Evolutionary conservation across 2,797 vertebrate genomes (phyloP), one percentile per base, ranked within the genome.

Genomic region (Poecilia wingei): DNA sequence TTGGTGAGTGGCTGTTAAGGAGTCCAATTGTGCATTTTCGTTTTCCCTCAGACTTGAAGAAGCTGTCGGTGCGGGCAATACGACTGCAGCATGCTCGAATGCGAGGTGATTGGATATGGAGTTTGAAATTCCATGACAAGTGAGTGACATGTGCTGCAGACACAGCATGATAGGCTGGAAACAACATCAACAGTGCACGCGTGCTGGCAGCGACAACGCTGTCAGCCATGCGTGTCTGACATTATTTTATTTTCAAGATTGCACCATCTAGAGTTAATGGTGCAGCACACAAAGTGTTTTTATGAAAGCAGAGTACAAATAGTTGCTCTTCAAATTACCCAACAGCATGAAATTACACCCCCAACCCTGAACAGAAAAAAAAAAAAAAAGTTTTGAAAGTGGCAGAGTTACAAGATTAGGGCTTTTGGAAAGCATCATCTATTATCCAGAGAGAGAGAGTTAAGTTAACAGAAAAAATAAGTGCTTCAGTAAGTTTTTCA

Each of bases 381-480:
- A 25, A n/a, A 36, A 1, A 61, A 76, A 79, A 72, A 53, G 46
- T 89, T 88, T 84, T 41, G 72, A 87, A 88, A 82, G 74, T 69
- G 82, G 72, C 73, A 86, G 79, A 76, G 79, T 89, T 87, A 75
- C 79, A 88, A 86, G 83, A 91, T 84, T 85, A 86, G 85, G 79
- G 46, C 75, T 82, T 83, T 77, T 84, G 83, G 87, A 90, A 81
- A 85, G 82, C 78, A 78, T 86, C 85, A 84, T 86, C 74, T 87
- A 86, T 89, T 87, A 92, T 79, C 87, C 82, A 84, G 75, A 84
- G 78, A 90, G 87, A 77, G 79, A 25, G 77, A 84, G 83, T 85
- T 86, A 86, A 87, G 85, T 85, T 84, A 91, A 88, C 82, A 89
- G 82, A 89, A 88, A 90, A 61, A 90, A 87, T 82, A 90, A 86